phyloP scores from a whole-genome alignment of 2,797 vertebrate genomes.

The Acestrorhynchus altus region DNA sequence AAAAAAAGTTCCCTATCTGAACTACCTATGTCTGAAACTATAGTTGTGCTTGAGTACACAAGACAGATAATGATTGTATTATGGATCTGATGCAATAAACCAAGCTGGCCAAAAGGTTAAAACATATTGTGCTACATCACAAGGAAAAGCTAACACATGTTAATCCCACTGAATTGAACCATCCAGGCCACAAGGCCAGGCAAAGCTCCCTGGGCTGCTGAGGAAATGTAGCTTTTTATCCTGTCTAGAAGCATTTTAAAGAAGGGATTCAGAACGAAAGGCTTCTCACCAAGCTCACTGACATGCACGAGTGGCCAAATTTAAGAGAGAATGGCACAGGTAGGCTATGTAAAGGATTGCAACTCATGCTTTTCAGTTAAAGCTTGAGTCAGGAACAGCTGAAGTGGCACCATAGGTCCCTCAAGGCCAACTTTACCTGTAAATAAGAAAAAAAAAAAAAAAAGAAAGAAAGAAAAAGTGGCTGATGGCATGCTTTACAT shows the following conservation, averaged over 20 bases:
- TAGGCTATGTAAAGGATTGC: not conserved
- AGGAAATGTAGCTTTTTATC: not conserved
- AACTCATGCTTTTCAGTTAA: not conserved
- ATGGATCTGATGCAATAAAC: not conserved
- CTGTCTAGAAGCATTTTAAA: not conserved
- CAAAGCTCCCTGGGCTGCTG: not conserved
- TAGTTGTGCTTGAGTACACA: not conserved
- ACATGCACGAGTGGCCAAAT: not conserved
- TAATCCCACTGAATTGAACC: not conserved
- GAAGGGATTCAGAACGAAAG: not conserved
- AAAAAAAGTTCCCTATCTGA: not conserved
- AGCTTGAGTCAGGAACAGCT: not conserved
- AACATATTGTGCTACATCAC: not conserved
- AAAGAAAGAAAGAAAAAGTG: too few relatives aligned
- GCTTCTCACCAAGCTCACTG: not conserved
- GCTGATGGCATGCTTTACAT: too few relatives aligned
- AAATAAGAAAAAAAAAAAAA: too few relatives aligned
- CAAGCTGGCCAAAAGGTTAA: not conserved
- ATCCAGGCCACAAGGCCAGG: not conserved
- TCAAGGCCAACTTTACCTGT: not conserved
- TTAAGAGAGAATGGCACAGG: not conserved
- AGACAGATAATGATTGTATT: not conserved
- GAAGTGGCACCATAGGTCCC: not conserved
- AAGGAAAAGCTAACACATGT: not conserved
- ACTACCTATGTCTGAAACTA: not conserved